Base-by-base conservation (phyloP, 2,113 vertebrate genomes). In the Condylura cristata region DNA sequence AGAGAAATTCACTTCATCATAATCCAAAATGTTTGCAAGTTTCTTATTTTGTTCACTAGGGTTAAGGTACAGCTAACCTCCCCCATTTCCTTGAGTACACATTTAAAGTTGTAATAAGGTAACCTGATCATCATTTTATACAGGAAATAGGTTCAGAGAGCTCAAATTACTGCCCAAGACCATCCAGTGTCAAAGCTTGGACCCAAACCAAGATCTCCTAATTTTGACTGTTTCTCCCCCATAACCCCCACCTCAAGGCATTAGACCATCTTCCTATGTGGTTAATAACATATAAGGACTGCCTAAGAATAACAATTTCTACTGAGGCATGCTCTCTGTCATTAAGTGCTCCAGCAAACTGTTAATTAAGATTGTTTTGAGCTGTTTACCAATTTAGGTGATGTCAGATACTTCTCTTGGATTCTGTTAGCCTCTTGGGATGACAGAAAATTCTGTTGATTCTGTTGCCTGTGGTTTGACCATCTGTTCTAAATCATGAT, bases 321-420 rank as follows among this genome's bases (percentile, higher is more conserved):
- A 60, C 60, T 18, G 86, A 95, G 89, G 66, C 85, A 46, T 68
- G 82, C 58, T 89, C 86, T 92, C 93, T 65, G 91, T 89, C 74
- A 85, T 94, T 86, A 91, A 87, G 82, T 51, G 74, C 68, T 87
- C 72, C 66, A 82, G 83, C 68, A 93, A 92, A 81, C 91, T 96
- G 93, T 90, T 95, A 91, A 92, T 95, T 94, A 88, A 89, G 93
- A 84, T 87, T 90, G 95, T 94, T 94, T 86, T 89, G 83, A 94
- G 82, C 82, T 94, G 93, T 95, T 95, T 87, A 95, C 86, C 93
- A 88, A 78, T 92, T 95, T 87, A 96, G 84, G 90, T 80, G 81
- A 95, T 93, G 85, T 90, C 93, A 72, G 74, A 76, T 85, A 75
- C 89, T 90, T 92, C 86, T 87, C 48, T 85, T 78, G 90, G 90